phyloP scores from a whole-genome alignment of 2,888 invertebrate genomes.

The Drosophila mimetica region DNA sequence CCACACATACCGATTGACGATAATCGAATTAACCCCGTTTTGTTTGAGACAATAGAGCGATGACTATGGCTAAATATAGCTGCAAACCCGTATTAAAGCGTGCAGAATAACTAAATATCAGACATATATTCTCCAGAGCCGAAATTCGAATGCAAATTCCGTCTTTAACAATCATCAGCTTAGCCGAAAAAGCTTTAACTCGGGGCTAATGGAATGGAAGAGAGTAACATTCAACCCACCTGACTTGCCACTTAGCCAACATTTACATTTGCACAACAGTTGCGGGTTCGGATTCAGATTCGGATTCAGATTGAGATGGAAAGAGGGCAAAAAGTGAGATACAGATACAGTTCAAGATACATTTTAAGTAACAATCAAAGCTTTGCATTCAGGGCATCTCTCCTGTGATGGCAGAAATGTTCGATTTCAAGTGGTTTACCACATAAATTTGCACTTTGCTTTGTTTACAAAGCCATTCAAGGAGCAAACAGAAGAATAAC shows the following conservation, averaged over 20 bases:
- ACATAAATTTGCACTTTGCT: slow-evolving; percentile 67
- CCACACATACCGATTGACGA: slow-evolving; percentile 34
- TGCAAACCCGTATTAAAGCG: not conserved
- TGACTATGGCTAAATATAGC: not conserved
- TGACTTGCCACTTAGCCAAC: slow-evolving; percentile 63
- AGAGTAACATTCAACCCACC: slow-evolving; percentile 44
- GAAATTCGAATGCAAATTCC: slow-evolving; percentile 29
- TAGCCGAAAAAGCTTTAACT: slow-evolving; percentile 21
- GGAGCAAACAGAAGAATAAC: slow-evolving; percentile 15
- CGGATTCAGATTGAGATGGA: slow-evolving; percentile 36
- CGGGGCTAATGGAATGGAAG: slow-evolving; percentile 54
- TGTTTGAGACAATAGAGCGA: slow-evolving; percentile 22
- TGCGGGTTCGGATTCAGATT: slow-evolving; percentile 51
- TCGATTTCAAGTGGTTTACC: slow-evolving; percentile 56
- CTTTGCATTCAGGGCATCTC: slow-evolving; percentile 47
- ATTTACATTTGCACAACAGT: slow-evolving; percentile 43
- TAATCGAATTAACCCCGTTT: slow-evolving; percentile 61
- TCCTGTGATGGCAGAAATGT: slow-evolving; percentile 26
- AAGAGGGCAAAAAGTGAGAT: slow-evolving; percentile 37
- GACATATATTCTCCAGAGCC: not conserved
- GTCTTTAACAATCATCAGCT: slow-evolving; percentile 31
- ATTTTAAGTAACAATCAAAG: slow-evolving; percentile 67
- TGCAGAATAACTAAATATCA: not conserved
- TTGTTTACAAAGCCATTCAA: slow-evolving; percentile 57
- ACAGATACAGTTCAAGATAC: slow-evolving; percentile 53